phyloP scores from a whole-genome alignment of 2,888 invertebrate genomes.

The Ametastegia equiseti region DNA sequence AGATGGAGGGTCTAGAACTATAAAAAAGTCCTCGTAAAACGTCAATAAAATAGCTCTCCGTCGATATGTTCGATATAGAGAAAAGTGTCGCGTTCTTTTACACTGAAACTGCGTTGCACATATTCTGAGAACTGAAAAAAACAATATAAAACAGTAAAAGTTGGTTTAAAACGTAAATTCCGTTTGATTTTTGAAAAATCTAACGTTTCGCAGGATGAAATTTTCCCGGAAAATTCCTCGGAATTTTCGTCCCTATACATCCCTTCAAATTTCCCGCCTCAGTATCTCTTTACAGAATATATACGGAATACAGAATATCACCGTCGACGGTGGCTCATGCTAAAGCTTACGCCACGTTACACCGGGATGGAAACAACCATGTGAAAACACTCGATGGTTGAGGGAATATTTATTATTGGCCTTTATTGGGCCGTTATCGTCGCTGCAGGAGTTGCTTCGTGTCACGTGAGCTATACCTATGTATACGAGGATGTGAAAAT shows the following conservation, averaged over 20 bases:
- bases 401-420: slow-evolving; percentile 15
- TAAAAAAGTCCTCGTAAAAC: slow-evolving; percentile 45
- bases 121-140: too few species aligned
- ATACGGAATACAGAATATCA: not conserved
- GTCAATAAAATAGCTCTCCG: slow-evolving; percentile 45
- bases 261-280: not conserved
- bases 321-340: not conserved
- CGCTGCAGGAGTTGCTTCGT: not conserved
- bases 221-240: not conserved
- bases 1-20: slow-evolving; percentile 33
- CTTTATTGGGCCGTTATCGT: slow-evolving; percentile 15
- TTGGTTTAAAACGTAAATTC: too few species aligned
- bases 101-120: slow-evolving; percentile 10
- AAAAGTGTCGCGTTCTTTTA: slow-evolving; percentile 14
- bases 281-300: not conserved
- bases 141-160: too few species aligned
- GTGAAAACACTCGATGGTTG: slow-evolving; percentile 5
- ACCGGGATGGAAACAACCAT: not conserved
- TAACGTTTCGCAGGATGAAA: too few species aligned
- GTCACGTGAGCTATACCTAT: too few species aligned
- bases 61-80: slow-evolving; percentile 46
- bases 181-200: too few species aligned
- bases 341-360: slow-evolving; percentile 12
- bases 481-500: too few species aligned
- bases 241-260: not conserved